Evolutionary conservation across 2,888 invertebrate genomes (phyloP), one percentile per base, ranked within the genome.

Genomic region (Microctonus aethiopoides): DNA sequence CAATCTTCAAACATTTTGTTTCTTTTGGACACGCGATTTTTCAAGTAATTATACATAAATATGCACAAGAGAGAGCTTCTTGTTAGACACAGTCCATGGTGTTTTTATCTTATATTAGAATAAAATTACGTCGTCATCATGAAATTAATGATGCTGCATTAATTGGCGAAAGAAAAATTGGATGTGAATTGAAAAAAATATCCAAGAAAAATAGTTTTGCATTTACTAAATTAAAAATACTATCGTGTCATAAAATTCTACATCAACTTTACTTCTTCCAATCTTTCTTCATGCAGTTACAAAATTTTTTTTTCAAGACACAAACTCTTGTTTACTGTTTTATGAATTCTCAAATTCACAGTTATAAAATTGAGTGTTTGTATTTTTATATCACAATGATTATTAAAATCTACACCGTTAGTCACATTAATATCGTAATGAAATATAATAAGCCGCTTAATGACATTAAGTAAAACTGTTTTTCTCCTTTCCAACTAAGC

Each of bases 1-100:
- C 4, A 5, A 29, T 57, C 29, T 57, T 57, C 20, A 57, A 57
- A 10, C 32, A 57, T 57, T 10, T n/a, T n/a, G 13, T 32, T 32
- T 57, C 32, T n/a, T 16, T 16, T 2, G 16, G 9, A 60, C 60
- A 60, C 60, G 39, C 60, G 13, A 60, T 13, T 22, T 22, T 20
- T 60, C 34, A 34, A n/a, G n/a, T 29, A 29, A 29, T 7, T 29
- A 29, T 7, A 39, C 39, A 2, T 39, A 39, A 39, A 39, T 39
- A 39, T 5, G 1, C 34, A 22, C 22, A n/a, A n/a, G 60, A 22
- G 34, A 41, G 26, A 34, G n/a, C n/a, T 39, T 16, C 67, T 67
- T 67, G 10, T 67, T 67, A 67, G 67, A 67, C 22, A 67, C 59
- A 67, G 59, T 67, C 67, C 60, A 67, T 24, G 60, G 29, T 41